These are phyloP conservation scores for Cantharis nigra DNA, from an alignment of 2,888 invertebrate species.

Conservation along the genomic window DNA sequence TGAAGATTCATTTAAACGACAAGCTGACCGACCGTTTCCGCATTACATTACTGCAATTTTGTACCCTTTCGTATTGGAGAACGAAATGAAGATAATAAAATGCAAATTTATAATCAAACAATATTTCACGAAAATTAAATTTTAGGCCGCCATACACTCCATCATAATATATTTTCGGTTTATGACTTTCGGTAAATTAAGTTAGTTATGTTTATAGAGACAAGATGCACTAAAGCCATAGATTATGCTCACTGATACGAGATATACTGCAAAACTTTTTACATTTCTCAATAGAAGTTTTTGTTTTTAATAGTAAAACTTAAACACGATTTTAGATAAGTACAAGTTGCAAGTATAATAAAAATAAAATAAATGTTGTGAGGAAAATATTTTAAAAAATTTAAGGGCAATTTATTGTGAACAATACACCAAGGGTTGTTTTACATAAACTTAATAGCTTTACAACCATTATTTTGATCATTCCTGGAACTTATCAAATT, in stretches of 20 bases:
- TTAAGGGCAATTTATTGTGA: neutral
- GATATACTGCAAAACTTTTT: slow-evolving; percentile 32
- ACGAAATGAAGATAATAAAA: neutral
- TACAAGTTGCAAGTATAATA: neutral
- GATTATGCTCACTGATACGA: slow-evolving; percentile 32
- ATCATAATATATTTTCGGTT: slow-evolving; percentile 32
- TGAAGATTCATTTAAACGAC: slow-evolving; percentile 27
- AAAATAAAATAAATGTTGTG: slow-evolving; percentile 8
- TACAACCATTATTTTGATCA: slow-evolving; percentile 33
- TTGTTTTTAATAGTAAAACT: slow-evolving; percentile 14
- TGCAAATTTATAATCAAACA: slow-evolving; percentile 23
- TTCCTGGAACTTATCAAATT: neutral
- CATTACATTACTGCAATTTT: slow-evolving; percentile 5
- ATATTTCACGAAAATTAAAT: slow-evolving; percentile 43
- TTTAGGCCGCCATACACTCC: slow-evolving; percentile 10
- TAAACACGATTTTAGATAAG: slow-evolving; percentile 13
- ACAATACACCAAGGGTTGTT: slow-evolving; percentile 24
- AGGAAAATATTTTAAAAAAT: neutral
- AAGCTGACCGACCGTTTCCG: slow-evolving; percentile 17
- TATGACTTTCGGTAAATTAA: slow-evolving; percentile 44
- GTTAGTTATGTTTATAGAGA: slow-evolving; percentile 42
- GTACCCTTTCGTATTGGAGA: neutral
- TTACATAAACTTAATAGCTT: slow-evolving; percentile 34
- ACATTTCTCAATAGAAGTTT: slow-evolving; percentile 25
- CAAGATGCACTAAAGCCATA: slow-evolving; percentile 26